Conservation (phyloP, 1,140 invertebrate genomes). For the Diplogasteroides magnus region DNA sequence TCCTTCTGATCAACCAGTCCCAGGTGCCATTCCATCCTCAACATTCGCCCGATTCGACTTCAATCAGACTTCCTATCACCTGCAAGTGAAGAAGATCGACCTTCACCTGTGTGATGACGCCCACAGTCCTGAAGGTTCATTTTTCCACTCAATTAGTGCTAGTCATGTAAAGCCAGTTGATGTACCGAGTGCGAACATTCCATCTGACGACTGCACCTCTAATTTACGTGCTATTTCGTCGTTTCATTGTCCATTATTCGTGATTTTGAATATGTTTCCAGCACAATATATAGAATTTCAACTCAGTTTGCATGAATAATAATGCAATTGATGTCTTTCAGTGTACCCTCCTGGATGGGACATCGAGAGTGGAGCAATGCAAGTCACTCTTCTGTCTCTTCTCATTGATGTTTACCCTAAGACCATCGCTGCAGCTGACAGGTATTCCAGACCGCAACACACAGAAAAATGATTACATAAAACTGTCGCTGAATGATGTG, state of each 20-base stretch:
- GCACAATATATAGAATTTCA: no score
- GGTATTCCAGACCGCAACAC: neutral
- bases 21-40: conserved; percentile 57
- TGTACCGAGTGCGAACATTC: no score
- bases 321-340: conserved; percentile 22
- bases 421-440: conserved; percentile 70
- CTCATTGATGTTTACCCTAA: conserved; percentile 94
- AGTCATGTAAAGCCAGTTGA: no score
- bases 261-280: no score
- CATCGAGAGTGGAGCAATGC: conserved; percentile 83
- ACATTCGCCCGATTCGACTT: conserved; percentile 86
- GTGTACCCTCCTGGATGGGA: conserved; percentile 49
- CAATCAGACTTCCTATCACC: conserved; percentile 92
- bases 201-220: no score
- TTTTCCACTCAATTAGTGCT: no score
- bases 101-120: conserved; percentile 91
- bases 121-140: conserved; percentile 61
- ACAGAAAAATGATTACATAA: no score
- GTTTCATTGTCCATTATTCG: no score
- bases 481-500: no score
- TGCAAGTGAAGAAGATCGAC: conserved; percentile 85
- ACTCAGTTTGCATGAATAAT: no score
- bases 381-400: conserved; percentile 76
- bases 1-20: neutral
- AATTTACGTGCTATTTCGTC: no score